These are phyloP conservation scores for Formicarius rufipectus DNA, from an alignment of 2,113 vertebrate species.

Conservation along the genomic window DNA sequence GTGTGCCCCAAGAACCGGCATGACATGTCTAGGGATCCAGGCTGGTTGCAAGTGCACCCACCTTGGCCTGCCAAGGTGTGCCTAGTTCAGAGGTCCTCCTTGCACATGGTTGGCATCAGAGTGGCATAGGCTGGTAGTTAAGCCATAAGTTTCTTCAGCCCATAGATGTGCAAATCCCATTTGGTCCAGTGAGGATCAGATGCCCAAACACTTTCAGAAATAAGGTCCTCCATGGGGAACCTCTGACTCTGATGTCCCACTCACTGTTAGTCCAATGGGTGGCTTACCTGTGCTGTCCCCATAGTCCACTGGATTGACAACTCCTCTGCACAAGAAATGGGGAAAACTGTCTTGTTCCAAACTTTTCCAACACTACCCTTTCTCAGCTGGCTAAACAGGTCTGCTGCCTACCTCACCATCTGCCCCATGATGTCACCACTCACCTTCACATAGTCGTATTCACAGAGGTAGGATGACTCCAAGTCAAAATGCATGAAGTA, in stretches of 20 bases:
- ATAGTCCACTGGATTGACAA: background rate
- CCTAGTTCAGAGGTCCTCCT: background rate
- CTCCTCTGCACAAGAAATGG: background rate
- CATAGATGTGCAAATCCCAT: background rate
- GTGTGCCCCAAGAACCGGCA: background rate
- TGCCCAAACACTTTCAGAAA: background rate
- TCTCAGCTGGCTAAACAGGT: background rate
- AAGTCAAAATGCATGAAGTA: conserved; percentile 97
- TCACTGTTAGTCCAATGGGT: background rate
- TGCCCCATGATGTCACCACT: conserved; percentile 24
- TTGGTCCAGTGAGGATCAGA: background rate
- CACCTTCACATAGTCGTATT: conserved; percentile 96
- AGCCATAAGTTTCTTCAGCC: background rate
- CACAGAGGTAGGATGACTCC: conserved; percentile 95
- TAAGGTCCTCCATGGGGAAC: background rate
- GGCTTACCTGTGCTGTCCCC: background rate
- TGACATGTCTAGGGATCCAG: fast-evolving
- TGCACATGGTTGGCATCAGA: background rate
- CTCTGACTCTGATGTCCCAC: background rate
- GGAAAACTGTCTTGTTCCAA: background rate
- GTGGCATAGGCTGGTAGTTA: background rate
- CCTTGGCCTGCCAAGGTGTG: background rate
- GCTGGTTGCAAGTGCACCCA: background rate
- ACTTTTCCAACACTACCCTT: background rate
- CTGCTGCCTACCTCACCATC: background rate